A percentile compares a stretch with the other conserved stretches of the same genome.
phyloP scores from a whole-genome alignment of 2,797 vertebrate genomes.

The Myripristis murdjan region DNA sequence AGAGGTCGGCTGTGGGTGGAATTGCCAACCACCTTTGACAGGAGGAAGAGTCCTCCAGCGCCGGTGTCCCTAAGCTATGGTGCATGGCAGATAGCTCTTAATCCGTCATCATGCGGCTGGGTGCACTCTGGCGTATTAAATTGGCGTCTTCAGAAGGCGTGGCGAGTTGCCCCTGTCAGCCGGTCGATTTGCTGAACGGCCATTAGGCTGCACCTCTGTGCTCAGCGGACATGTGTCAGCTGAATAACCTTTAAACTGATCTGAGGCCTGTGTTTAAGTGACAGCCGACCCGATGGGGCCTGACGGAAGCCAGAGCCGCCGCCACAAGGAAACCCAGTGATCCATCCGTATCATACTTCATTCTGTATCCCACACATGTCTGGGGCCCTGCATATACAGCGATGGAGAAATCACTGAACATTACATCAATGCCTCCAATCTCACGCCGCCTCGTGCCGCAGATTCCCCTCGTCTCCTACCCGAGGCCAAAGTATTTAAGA shows the following conservation, averaged over 20 bases:
- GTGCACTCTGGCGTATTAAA: slow-evolving; percentile 60
- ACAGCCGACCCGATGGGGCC: slow-evolving; percentile 70
- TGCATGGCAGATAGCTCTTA: slow-evolving; percentile 60
- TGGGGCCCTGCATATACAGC: slow-evolving; percentile 35
- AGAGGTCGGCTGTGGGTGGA: slow-evolving; percentile 19
- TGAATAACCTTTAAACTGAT: slow-evolving; percentile 85
- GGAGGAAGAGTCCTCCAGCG: slow-evolving; percentile 13
- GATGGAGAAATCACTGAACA: slow-evolving; percentile 37
- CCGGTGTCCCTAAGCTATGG: slow-evolving; percentile 23
- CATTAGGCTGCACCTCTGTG: slow-evolving; percentile 76
- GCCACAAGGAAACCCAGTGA: slow-evolving; percentile 55
- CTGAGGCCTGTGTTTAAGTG: slow-evolving; percentile 71
- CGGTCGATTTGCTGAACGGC: slow-evolving; percentile 75
- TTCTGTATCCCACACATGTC: slow-evolving; percentile 18
- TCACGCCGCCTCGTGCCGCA: slow-evolving; percentile 25
- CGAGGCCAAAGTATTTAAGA: slow-evolving; percentile 37
- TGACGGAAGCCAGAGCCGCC: slow-evolving; percentile 55
- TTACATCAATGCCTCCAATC: slow-evolving; percentile 30
- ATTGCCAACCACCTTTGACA: neutral
- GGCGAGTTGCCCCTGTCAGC: slow-evolving; percentile 70
- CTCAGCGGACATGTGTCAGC: slow-evolving; percentile 83
- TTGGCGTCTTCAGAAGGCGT: slow-evolving; percentile 66
- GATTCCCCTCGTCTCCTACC: slow-evolving; percentile 21
- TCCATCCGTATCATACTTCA: slow-evolving; percentile 64
- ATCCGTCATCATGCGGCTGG: slow-evolving; percentile 67